Evolutionary conservation across 1,140 invertebrate species (phyloP).

Genomic region (Zelostemma sp.): DNA sequence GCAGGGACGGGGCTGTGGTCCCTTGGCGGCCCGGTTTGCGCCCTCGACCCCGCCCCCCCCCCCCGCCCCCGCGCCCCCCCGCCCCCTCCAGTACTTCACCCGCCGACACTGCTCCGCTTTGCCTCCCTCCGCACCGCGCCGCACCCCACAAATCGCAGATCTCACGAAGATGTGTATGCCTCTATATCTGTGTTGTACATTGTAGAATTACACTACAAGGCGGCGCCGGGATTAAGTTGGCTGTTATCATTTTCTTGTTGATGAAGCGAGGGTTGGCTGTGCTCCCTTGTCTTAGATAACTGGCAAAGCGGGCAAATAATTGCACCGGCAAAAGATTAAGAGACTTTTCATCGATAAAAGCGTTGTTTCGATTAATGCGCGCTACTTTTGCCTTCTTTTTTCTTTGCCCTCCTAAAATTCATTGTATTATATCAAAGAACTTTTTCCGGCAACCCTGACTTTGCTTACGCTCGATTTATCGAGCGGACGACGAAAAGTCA

Average conservation of each 20-base stretch:
- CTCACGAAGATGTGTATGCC: slow-evolving; percentile 25
- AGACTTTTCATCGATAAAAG: slow-evolving; percentile 24
- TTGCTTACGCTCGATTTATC: too few species aligned
- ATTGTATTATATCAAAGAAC: too few species aligned
- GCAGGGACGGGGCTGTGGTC: too few species aligned
- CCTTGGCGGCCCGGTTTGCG: too few species aligned
- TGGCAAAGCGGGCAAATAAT: slow-evolving; percentile 17
- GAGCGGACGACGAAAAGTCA: too few species aligned
- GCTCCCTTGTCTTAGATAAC: slow-evolving; percentile 18
- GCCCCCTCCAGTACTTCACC: slow-evolving; percentile 18
- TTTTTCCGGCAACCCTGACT: too few species aligned
- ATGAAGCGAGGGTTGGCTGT: slow-evolving; percentile 21
- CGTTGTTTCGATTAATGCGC: slow-evolving; percentile 25
- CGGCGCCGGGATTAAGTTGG: slow-evolving; percentile 31
- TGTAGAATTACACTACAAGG: slow-evolving; percentile 36
- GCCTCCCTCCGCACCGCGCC: too few species aligned
- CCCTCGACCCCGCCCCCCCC: slow-evolving; percentile 43
- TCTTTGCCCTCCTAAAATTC: too few species aligned
- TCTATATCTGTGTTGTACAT: slow-evolving; percentile 31
- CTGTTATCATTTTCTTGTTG: slow-evolving; percentile 31
- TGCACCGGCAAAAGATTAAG: slow-evolving; percentile 15
- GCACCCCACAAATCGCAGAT: slow-evolving; percentile 22
- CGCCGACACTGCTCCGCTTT: slow-evolving; percentile 18
- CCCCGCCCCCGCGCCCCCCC: slow-evolving; percentile 26
- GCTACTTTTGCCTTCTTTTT: too few species aligned